These are phyloP conservation scores for Terrapene triunguis DNA, from an alignment of 2,113 vertebrate genomes.

Conservation along the genomic window DNA sequence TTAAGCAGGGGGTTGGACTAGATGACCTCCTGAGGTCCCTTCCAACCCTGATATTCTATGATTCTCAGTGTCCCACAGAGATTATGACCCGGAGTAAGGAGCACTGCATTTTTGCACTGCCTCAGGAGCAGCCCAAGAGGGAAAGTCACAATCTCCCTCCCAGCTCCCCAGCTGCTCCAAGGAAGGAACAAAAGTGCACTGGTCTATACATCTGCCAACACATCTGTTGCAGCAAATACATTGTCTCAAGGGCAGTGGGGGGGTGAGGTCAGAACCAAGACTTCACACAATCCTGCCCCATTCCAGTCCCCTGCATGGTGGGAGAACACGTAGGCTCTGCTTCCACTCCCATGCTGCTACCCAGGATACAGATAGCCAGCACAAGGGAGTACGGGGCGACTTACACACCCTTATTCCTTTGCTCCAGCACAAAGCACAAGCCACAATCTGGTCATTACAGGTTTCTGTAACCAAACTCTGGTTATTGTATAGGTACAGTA, in stretches of 20 bases:
- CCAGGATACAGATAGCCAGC: not conserved
- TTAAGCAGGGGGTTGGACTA: no score
- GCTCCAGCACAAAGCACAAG: not conserved
- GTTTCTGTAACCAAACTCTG: not conserved
- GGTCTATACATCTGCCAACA: not conserved
- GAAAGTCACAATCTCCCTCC: not conserved
- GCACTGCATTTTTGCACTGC: not conserved
- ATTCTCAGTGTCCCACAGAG: not conserved
- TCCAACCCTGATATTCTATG: no score
- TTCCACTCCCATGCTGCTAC: not conserved
- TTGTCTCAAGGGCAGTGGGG: not conserved
- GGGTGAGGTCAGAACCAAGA: not conserved
- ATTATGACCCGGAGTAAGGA: not conserved
- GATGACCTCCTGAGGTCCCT: no score
- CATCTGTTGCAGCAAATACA: not conserved
- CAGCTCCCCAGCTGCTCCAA: not conserved
- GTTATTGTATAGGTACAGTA: not conserved
- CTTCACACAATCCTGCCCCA: not conserved
- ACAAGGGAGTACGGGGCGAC: not conserved
- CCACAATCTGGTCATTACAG: not conserved
- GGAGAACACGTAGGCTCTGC: not conserved
- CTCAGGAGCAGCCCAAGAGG: not conserved
- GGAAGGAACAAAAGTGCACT: not conserved
- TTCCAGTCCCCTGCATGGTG: not conserved
- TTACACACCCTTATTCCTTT: not conserved